These are phyloP conservation scores for Poecilobothrus nobilitatus DNA, from an alignment of 2,888 invertebrate genomes.

Conservation along the genomic window DNA sequence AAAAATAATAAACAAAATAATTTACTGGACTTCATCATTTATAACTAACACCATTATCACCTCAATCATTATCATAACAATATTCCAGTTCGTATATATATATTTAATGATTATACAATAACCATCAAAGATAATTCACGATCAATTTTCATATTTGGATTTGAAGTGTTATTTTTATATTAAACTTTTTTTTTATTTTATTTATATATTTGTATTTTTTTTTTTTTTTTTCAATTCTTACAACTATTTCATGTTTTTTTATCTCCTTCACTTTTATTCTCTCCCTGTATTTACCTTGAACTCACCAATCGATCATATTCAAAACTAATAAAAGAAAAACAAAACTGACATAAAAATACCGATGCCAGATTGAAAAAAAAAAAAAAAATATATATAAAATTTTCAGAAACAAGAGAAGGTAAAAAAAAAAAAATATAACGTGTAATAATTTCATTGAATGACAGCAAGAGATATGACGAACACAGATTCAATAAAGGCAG, in stretches of 20 bases:
- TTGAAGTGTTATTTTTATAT: not conserved
- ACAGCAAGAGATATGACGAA: not conserved
- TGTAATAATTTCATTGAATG: not conserved
- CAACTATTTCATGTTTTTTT: not conserved
- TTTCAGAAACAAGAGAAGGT: no score
- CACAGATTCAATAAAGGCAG: no score
- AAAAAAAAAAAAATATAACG: no score
- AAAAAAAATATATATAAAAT: no score
- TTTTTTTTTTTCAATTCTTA: not conserved
- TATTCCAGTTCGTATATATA: not conserved
- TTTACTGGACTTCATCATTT: not conserved
- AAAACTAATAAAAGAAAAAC: not conserved
- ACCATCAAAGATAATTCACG: not conserved
- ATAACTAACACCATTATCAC: no score
- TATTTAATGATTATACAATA: not conserved
- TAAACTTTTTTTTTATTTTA: not conserved
- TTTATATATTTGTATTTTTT: not conserved
- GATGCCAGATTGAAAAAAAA: not conserved
- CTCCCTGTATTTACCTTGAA: not conserved
- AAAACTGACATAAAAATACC: not conserved
- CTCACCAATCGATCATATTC: constrained; percentile 6
- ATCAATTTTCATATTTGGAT: constrained; percentile 6
- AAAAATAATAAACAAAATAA: not conserved
- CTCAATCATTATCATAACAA: not conserved
- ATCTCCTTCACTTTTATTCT: not conserved